Evolutionary conservation across 1,140 invertebrate species (phyloP).

Genomic region (Manduca sexta): DNA sequence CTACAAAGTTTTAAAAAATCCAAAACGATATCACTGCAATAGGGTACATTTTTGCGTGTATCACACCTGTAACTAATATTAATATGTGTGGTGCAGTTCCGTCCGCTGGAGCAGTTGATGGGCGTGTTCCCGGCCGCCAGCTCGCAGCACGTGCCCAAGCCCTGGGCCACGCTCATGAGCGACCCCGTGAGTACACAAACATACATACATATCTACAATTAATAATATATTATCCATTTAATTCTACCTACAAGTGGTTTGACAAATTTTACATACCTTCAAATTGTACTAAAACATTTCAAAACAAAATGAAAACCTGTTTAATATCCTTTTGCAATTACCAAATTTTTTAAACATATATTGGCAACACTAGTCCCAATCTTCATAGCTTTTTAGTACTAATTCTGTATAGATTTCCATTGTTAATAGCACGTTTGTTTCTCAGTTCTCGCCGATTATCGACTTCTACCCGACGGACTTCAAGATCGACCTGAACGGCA

Average conservation of each 20-base stretch:
- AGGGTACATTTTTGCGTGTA: background rate
- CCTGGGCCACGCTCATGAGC: slow-evolving; percentile 96
- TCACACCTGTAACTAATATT: background rate
- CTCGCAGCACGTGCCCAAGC: slow-evolving; percentile 91
- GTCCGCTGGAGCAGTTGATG: slow-evolving; percentile 98
- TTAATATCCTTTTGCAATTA: no score
- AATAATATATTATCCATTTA: background rate
- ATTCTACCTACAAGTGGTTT: background rate
- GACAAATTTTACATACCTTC: no score
- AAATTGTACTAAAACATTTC: no score
- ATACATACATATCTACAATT: background rate
- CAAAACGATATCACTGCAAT: no score
- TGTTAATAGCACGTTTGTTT: slow-evolving; percentile 29
- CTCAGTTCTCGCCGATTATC: slow-evolving; percentile 93
- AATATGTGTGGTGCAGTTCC: slow-evolving; percentile 80
- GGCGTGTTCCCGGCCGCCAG: slow-evolving; percentile 99
- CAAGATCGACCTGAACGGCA: slow-evolving; percentile 99
- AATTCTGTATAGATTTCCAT: no score
- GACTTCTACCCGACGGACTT: slow-evolving; percentile 99
- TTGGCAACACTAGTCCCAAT: no score
- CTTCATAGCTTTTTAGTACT: no score
- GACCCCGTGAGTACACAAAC: slow-evolving; percentile 82
- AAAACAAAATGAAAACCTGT: no score
- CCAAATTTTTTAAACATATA: no score
- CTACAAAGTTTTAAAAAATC: no score